Evolutionary conservation across 2,797 vertebrate species (phyloP).

Genomic region (Pseudomugil gertrudae): DNA sequence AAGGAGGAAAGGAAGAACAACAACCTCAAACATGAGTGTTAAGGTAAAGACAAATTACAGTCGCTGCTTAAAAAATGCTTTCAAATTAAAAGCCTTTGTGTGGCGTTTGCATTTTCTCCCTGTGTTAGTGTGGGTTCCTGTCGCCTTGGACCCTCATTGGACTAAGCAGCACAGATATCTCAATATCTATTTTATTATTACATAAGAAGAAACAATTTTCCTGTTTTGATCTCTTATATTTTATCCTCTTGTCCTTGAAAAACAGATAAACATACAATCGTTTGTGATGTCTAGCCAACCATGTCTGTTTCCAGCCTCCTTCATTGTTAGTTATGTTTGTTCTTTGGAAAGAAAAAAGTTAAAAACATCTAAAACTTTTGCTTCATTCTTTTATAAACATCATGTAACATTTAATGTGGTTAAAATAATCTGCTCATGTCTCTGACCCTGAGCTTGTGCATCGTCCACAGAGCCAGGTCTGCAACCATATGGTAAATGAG

Average conservation of each 20-base stretch:
- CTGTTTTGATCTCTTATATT: too few species aligned
- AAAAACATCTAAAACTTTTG: constrained; percentile 1
- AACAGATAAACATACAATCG: not conserved
- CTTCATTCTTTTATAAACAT: constrained; percentile 2
- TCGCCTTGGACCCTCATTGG: too few species aligned
- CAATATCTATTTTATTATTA: too few species aligned
- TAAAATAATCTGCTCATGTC: constrained; percentile 15
- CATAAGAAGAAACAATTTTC: too few species aligned
- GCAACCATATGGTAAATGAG: not conserved
- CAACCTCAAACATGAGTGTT: not conserved
- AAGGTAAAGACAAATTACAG: too few species aligned
- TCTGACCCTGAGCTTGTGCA: constrained; percentile 8
- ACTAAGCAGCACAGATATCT: too few species aligned
- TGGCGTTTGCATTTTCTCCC: too few species aligned
- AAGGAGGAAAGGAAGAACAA: not conserved
- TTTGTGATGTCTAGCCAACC: not conserved
- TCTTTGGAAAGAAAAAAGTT: constrained; percentile 7
- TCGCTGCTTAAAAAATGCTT: too few species aligned
- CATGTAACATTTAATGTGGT: constrained; percentile 3
- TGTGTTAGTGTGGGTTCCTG: too few species aligned
- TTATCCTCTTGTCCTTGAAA: not conserved
- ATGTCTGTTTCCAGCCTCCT: not conserved
- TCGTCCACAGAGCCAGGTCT: constrained; percentile 1
- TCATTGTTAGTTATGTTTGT: constrained; percentile 23
- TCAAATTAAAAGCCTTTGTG: too few species aligned